These are phyloP conservation scores for Cephalopachus bancanus DNA, from an alignment of 2,797 vertebrate species.

Conservation along the genomic window DNA sequence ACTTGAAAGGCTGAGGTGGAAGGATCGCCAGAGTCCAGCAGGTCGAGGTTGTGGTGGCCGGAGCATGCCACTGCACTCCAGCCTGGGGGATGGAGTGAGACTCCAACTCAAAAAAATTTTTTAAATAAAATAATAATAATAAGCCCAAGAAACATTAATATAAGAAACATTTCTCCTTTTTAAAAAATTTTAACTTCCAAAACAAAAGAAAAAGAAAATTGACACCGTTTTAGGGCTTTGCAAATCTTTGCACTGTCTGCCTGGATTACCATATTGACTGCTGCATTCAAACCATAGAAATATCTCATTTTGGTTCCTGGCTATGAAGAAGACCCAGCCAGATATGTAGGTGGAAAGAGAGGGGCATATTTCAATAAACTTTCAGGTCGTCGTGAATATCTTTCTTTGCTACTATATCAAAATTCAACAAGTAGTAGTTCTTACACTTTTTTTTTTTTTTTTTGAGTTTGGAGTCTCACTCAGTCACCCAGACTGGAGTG, in stretches of 20 bases:
- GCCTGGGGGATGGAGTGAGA: no score
- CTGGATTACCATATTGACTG: not conserved
- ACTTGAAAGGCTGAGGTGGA: no score
- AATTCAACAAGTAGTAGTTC: not conserved
- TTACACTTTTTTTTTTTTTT: not conserved
- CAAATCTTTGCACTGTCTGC: not conserved
- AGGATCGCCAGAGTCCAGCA: no score
- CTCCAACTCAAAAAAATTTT: no score
- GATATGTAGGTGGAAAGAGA: not conserved
- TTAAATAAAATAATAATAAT: slow-evolving; percentile 6
- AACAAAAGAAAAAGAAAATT: slow-evolving; percentile 1
- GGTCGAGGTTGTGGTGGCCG: no score
- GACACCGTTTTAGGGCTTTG: not conserved
- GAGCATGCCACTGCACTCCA: no score
- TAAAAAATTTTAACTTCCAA: not conserved
- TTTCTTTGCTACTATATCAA: not conserved
- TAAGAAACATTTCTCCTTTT: not conserved
- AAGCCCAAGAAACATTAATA: not conserved
- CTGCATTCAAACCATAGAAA: not conserved
- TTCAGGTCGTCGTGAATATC: not conserved
- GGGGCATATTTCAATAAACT: not conserved
- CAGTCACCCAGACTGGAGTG: no score
- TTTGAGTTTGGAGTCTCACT: no score
- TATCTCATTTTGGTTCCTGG: not conserved
- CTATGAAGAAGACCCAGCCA: not conserved